Conservation (phyloP, 2,113 vertebrate species). For the Mixornis gularis region DNA sequence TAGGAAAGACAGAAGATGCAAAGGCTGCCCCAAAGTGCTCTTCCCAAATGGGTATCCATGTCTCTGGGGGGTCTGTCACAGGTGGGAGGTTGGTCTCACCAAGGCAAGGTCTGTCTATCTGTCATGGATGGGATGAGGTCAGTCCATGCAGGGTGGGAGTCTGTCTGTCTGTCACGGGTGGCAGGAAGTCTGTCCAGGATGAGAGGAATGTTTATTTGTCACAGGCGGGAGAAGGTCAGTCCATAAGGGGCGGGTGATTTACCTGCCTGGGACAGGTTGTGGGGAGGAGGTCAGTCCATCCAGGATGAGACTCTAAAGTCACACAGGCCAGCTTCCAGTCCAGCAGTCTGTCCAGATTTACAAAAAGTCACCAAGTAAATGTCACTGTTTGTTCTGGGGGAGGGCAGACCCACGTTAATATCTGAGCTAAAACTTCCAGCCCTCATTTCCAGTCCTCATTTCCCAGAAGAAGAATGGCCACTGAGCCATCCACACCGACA, state of each 20-base stretch:
- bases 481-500: too few species aligned
- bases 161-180: too few species aligned
- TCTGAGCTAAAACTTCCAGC: neutral
- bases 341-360: neutral
- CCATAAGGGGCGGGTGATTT: too few species aligned
- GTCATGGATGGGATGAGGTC: rapidly evolving
- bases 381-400: neutral
- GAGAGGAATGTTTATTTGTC: neutral
- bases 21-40: neutral
- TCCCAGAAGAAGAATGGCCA: too few species aligned
- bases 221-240: neutral
- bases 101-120: rapidly evolving
- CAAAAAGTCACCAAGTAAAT: neutral
- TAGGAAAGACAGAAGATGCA: neutral
- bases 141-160: too few species aligned
- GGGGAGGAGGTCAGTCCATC: rapidly evolving
- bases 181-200: too few species aligned
- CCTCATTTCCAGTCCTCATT: neutral
- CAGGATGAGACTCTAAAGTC: neutral
- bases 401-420: neutral
- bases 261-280: neutral
- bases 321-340: neutral
- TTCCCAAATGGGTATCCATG: rapidly evolving
- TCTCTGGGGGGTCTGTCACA: rapidly evolving
- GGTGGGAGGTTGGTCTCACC: too few species aligned